A percentile compares a stretch with the other conserved stretches of the same genome.
phyloP scores from a whole-genome alignment of 2,888 invertebrate genomes.

The Pristionchus maxplancki region DNA sequence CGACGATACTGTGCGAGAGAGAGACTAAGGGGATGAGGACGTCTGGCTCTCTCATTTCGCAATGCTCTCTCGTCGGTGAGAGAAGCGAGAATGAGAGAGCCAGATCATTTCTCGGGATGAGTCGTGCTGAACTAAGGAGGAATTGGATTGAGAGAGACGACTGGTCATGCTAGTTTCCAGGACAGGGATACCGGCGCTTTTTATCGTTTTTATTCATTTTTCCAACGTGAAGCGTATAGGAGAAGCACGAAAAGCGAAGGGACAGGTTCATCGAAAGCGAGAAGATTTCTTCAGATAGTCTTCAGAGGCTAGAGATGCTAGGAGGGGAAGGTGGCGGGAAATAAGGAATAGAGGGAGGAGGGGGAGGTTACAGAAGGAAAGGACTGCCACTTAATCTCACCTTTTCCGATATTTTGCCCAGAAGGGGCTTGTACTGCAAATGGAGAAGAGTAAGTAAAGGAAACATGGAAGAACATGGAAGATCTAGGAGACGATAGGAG shows the following conservation, averaged over 20 bases:
- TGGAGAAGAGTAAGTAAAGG: not conserved
- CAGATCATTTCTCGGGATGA: conserved; percentile 27
- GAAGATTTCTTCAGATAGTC: not conserved
- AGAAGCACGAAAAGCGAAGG: conserved; percentile 35
- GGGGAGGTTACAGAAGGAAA: conserved; percentile 13
- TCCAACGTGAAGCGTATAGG: conserved; percentile 4
- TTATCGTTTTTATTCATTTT: conserved; percentile 19
- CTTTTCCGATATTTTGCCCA: conserved; percentile 68
- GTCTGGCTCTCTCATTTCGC: no score
- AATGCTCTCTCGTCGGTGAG: no score
- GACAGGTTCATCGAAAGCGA: not conserved
- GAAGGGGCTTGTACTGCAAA: conserved; percentile 69
- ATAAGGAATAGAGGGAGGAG: conserved; percentile 27
- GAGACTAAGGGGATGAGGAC: not conserved
- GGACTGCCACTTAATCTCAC: conserved; percentile 56
- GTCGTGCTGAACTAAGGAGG: conserved; percentile 43
- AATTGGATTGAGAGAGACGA: not conserved
- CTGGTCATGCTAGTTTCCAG: conserved; percentile 34
- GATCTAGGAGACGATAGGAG: not conserved
- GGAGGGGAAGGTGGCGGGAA: conserved; percentile 25
- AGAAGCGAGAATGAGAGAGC: no score
- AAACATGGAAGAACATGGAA: not conserved
- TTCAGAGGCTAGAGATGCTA: not conserved
- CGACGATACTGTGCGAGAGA: not conserved
- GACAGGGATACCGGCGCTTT: conserved; percentile 35